phyloP scores from a whole-genome alignment of 30 jellyfish, hydroid and myxozoan species.

The Morbakka virulenta region DNA sequence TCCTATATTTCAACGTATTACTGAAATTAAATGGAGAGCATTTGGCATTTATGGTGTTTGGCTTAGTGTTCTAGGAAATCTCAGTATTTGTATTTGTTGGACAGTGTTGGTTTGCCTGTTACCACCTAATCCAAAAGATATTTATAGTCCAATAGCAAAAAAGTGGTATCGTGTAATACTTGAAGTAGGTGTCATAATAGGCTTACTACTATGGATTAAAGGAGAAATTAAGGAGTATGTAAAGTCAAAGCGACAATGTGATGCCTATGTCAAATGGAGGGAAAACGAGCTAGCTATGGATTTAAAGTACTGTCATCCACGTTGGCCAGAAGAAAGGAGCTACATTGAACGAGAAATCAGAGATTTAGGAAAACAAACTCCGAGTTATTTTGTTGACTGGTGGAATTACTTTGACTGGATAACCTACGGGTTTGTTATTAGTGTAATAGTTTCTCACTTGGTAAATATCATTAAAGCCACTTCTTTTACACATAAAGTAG shows the following conservation, averaged over 20 bases:
- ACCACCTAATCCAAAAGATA: slow-evolving; percentile 30
- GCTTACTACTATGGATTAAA: slow-evolving; percentile 33
- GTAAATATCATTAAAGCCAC: slow-evolving; percentile 32
- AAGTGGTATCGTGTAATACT: slow-evolving; percentile 21
- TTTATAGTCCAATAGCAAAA: slow-evolving; percentile 27
- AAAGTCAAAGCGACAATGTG: slow-evolving; percentile 46
- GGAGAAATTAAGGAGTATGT: slow-evolving; percentile 61
- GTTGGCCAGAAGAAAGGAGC: slow-evolving; percentile 98
- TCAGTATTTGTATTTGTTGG: slow-evolving; percentile 66
- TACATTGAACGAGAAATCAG: slow-evolving; percentile 81
- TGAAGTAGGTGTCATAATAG: slow-evolving; percentile 37
- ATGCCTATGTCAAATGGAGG: slow-evolving; percentile 71
- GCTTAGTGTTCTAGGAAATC: slow-evolving; percentile 32
- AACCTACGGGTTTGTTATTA: slow-evolving; percentile 51
- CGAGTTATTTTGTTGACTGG: slow-evolving; percentile 76
- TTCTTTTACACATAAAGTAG: slow-evolving; percentile 16
- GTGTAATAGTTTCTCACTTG: slow-evolving; percentile 56
- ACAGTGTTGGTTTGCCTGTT: slow-evolving; percentile 64
- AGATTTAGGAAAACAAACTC: slow-evolving; percentile 35
- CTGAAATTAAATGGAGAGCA: slow-evolving; percentile 80
- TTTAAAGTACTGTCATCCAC: slow-evolving; percentile 71
- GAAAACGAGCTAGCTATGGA: slow-evolving; percentile 69
- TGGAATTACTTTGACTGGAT: slow-evolving; percentile 90
- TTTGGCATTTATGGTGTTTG: slow-evolving; percentile 70
- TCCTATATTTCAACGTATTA: slow-evolving; percentile 78